Evolutionary conservation across 2,797 vertebrate genomes (phyloP).

Genomic region (Buceros bicornis): DNA sequence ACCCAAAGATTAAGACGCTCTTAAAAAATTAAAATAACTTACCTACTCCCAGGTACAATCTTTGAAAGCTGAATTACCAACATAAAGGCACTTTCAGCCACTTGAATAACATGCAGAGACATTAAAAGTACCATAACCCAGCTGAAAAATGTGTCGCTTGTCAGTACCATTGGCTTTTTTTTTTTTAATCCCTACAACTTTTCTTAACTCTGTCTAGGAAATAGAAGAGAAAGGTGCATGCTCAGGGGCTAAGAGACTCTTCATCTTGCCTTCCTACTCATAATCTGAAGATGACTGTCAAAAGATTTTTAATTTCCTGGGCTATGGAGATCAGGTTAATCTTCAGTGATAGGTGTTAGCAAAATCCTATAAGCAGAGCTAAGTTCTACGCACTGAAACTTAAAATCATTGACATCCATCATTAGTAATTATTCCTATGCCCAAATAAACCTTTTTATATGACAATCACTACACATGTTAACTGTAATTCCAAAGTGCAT

Average conservation of each 20-base stretch:
- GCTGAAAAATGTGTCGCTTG: not conserved
- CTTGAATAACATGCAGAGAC: not conserved
- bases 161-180: not conserved
- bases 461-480: conserved; percentile 16
- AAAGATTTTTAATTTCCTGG: conserved; percentile 54
- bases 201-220: not conserved
- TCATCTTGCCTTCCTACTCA: conserved; percentile 24
- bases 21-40: conserved; percentile 13
- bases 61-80: conserved; percentile 21
- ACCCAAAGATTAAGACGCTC: not conserved
- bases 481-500: not conserved
- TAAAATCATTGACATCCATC: conserved; percentile 39
- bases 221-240: not conserved
- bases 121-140: not conserved
- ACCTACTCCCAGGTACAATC: not conserved
- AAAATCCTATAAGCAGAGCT: conserved; percentile 59
- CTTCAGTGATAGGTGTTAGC: conserved; percentile 67
- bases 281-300: conserved; percentile 60
- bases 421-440: conserved; percentile 25
- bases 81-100: not conserved
- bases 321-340: conserved; percentile 56
- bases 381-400: not conserved
- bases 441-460: conserved; percentile 28
- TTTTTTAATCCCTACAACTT: not conserved
- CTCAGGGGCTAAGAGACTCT: conserved; percentile 22